phyloP scores from a whole-genome alignment of 2,888 invertebrate species.

The Lymantria monacha region DNA sequence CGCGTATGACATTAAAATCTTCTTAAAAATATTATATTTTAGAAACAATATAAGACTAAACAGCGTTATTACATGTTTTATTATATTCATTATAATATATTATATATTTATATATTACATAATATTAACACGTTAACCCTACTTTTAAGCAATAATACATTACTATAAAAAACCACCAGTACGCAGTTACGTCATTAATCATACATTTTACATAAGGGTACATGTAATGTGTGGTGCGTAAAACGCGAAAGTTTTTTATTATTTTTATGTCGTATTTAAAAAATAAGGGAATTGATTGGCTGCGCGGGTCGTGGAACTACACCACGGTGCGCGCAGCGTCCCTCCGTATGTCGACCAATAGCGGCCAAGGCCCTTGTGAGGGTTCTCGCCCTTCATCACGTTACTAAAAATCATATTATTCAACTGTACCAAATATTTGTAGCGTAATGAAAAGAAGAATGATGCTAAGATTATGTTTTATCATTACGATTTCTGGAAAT shows the following conservation, averaged over 20 bases:
- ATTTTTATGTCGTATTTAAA: slow-evolving; percentile 78
- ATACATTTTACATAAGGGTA: slow-evolving; percentile 53
- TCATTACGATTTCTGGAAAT: slow-evolving; percentile 9
- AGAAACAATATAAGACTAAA: no score
- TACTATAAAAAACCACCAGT: slow-evolving; percentile 2
- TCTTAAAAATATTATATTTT: no score
- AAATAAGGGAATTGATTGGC: slow-evolving; percentile 80
- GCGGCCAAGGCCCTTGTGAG: slow-evolving; percentile 45
- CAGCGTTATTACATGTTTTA: no score
- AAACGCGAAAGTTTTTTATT: slow-evolving; percentile 66
- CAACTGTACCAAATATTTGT: slow-evolving; percentile 26
- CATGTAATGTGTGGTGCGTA: slow-evolving; percentile 39
- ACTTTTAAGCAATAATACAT: not conserved
- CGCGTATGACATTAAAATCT: no score
- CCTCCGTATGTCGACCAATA: slow-evolving; percentile 59
- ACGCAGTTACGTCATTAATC: slow-evolving; percentile 20
- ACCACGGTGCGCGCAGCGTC: slow-evolving; percentile 53
- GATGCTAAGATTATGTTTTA: not conserved
- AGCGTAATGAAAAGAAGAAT: slow-evolving; percentile 20
- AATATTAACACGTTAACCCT: not conserved
- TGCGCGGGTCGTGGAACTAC: slow-evolving; percentile 56
- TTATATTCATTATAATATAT: not conserved
- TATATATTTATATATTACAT: not conserved
- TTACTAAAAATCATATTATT: slow-evolving; percentile 38
- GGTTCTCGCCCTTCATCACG: slow-evolving; percentile 69